Evolutionary conservation across 2,797 vertebrate species (phyloP).

Genomic region (Thamnophis elegans): DNA sequence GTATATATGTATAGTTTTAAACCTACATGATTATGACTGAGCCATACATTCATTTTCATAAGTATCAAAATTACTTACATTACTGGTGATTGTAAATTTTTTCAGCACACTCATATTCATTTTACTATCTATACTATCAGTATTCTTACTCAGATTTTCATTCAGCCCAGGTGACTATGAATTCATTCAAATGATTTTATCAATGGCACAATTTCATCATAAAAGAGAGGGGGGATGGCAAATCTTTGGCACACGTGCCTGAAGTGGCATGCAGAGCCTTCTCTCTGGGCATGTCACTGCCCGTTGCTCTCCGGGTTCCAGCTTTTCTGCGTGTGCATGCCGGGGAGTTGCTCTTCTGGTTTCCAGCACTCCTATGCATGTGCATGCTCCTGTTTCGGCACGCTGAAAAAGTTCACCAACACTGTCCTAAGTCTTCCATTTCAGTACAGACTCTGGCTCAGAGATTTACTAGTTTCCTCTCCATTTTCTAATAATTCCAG

Average conservation of each 20-base stretch:
- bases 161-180: not conserved
- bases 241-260: too few species aligned
- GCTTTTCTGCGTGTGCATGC: too few species aligned
- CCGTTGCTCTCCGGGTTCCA: too few species aligned
- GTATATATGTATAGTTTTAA: not conserved
- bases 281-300: too few species aligned
- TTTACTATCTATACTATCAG: not conserved
- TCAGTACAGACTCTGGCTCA: not conserved
- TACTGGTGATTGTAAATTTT: not conserved
- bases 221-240: too few species aligned
- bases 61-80: not conserved
- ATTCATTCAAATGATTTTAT: not conserved
- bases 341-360: too few species aligned
- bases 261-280: too few species aligned
- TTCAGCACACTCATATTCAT: not conserved
- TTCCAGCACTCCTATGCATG: too few species aligned
- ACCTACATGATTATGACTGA: not conserved
- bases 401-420: too few species aligned
- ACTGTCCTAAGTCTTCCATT: not conserved
- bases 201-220: not conserved
- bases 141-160: not conserved
- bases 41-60: not conserved
- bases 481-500: too few species aligned
- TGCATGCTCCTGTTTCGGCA: too few species aligned
- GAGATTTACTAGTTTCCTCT: too few species aligned